A percentile compares a stretch with the other conserved stretches of the same genome.
These are phyloP conservation scores for Ostrea edulis DNA, from an alignment of 1,140 invertebrate genomes.

Conservation along the genomic window DNA sequence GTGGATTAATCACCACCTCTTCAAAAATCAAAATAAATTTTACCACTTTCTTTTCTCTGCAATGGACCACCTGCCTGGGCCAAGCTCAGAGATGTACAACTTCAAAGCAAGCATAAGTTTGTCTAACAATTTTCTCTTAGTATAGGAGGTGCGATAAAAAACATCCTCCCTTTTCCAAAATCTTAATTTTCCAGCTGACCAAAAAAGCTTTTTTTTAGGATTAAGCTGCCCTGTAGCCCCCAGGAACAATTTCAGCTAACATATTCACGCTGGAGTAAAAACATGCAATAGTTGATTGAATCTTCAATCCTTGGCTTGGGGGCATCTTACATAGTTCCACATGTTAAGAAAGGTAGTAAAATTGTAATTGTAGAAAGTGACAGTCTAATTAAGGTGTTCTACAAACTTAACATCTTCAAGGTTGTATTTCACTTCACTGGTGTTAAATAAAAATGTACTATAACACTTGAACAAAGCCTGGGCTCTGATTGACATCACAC, in stretches of 20 bases:
- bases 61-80: constrained; percentile 20
- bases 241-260: constrained; percentile 3
- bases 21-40: constrained; percentile 11
- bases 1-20: constrained; percentile 31
- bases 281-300: constrained; percentile 29
- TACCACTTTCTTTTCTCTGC: constrained; percentile 14
- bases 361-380: constrained; percentile 35
- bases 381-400: constrained; percentile 26
- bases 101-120: constrained; percentile 26
- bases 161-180: neutral
- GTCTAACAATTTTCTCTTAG: neutral
- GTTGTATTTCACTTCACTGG: constrained; percentile 28
- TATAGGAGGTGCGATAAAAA: constrained; percentile 19
- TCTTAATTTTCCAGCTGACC: neutral
- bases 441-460: constrained; percentile 33
- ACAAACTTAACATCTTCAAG: constrained; percentile 32
- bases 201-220: neutral
- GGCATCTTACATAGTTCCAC: neutral
- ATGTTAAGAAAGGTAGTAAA: constrained; percentile 30
- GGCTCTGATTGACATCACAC: constrained; percentile 20
- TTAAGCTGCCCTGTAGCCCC: neutral
- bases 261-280: constrained; percentile 9
- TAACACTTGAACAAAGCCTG: neutral
- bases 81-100: constrained; percentile 36
- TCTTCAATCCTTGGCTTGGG: neutral